A percentile compares a stretch with the other conserved stretches of the same genome.
Conservation (phyloP, 2,113 vertebrate species). For the Tychaedon coryphoeus region DNA sequence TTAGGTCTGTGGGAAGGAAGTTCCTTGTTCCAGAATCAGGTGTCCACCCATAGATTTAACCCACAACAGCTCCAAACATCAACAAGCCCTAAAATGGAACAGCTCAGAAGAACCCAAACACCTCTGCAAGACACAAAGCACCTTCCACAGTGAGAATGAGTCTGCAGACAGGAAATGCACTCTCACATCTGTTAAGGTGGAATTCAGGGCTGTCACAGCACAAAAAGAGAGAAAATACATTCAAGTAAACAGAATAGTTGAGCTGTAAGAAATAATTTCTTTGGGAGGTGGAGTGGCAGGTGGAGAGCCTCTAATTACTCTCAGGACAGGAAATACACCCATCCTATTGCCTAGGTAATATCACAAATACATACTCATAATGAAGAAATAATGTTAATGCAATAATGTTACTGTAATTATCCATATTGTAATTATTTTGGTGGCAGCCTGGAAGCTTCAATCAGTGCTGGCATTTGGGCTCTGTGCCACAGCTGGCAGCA, state of each 20-base stretch:
- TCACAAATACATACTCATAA: neutral
- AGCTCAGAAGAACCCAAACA: fast-evolving
- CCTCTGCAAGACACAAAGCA: neutral
- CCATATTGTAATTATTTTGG: neutral
- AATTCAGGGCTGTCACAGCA: neutral
- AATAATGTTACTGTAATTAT: neutral
- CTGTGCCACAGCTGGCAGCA: neutral
- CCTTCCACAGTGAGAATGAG: neutral
- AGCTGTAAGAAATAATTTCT: neutral
- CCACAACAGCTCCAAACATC: neutral
- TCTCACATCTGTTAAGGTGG: neutral
- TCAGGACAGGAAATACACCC: neutral
- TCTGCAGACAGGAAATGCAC: neutral
- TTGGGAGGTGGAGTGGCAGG: neutral
- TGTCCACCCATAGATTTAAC: neutral
- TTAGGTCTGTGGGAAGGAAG: neutral
- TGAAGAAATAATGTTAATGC: neutral
- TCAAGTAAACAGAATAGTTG: neutral
- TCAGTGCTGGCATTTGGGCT: neutral
- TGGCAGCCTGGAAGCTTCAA: neutral
- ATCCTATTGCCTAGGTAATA: neutral
- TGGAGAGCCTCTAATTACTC: neutral
- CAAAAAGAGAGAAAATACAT: neutral
- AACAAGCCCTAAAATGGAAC: neutral
- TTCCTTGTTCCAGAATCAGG: neutral